phyloP scores from a whole-genome alignment of 2,888 invertebrate genomes.

The Geophilus truncorum region DNA sequence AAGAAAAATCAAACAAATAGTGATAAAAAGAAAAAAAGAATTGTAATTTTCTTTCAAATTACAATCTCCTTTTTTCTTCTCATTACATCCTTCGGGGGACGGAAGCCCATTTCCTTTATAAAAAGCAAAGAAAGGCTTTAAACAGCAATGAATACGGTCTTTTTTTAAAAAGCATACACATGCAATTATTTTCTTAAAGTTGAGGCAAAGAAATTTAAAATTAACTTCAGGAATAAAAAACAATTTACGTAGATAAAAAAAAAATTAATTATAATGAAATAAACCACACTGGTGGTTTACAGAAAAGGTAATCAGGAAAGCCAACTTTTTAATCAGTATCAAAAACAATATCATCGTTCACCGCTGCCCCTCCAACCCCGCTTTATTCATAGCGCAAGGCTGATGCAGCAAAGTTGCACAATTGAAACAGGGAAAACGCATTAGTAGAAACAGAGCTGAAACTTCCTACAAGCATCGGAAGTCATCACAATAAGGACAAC shows the following conservation, averaged over 20 bases:
- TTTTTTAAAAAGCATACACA: too few relatives aligned
- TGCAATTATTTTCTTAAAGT: too few relatives aligned
- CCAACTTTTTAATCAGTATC: background rate
- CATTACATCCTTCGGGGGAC: background rate
- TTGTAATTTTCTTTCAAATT: too few relatives aligned
- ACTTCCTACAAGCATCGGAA: background rate
- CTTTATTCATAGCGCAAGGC: background rate
- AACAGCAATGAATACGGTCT: too few relatives aligned
- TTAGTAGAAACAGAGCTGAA: background rate
- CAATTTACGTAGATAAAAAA: too few relatives aligned
- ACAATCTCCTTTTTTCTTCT: background rate
- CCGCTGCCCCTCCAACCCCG: background rate
- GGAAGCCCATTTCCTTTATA: too few relatives aligned
- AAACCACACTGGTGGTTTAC: too few relatives aligned
- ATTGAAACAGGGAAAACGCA: background rate
- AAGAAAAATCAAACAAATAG: background rate
- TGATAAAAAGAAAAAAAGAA: background rate
- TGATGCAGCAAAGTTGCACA: background rate
- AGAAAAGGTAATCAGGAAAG: too few relatives aligned
- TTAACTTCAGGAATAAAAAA: too few relatives aligned
- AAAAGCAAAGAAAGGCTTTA: too few relatives aligned
- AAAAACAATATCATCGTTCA: background rate
- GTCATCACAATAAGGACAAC: background rate
- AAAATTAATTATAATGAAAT: too few relatives aligned
- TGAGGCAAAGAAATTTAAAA: too few relatives aligned